A percentile compares a stretch with the other conserved stretches of the same genome.
phyloP scores from a whole-genome alignment of 37 sponge, comb jelly and placozoan genomes.

The Dysidea cf. avara region DNA sequence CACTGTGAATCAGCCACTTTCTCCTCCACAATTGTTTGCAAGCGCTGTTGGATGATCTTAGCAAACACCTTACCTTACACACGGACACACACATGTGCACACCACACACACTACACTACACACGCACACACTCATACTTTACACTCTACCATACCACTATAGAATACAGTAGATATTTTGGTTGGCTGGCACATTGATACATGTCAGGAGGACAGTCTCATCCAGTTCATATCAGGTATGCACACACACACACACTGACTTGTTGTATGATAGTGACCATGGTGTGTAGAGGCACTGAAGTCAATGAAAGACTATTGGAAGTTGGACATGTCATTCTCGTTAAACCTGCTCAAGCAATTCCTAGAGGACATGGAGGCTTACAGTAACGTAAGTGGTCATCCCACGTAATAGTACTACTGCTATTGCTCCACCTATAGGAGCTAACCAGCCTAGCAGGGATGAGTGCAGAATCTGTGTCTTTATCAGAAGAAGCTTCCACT shows the following conservation, averaged over 20 bases:
- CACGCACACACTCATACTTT: too few relatives aligned
- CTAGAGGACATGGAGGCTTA: conserved; percentile 90
- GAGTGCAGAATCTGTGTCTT: conserved; percentile 21
- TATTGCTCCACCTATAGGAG: conserved; percentile 25
- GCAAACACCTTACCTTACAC: too few relatives aligned
- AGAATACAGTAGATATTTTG: conserved; percentile 83
- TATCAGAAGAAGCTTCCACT: conserved; percentile 51
- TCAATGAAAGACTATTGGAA: conserved; percentile 67
- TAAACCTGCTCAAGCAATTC: conserved; percentile 83
- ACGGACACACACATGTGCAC: too few relatives aligned
- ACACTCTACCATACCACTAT: too few relatives aligned
- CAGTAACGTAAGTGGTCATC: conserved; percentile 45
- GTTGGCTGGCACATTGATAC: conserved; percentile 96
- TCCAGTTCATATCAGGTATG: conserved; percentile 55
- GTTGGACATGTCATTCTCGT: conserved; percentile 65
- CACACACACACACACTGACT: conserved; percentile 13
- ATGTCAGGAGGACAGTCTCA: conserved; percentile 55
- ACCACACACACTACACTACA: too few relatives aligned
- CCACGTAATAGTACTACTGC: background rate
- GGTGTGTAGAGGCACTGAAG: conserved; percentile 36
- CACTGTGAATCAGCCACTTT: too few relatives aligned
- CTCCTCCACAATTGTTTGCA: too few relatives aligned
- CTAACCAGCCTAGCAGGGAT: conserved; percentile 22
- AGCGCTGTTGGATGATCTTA: too few relatives aligned
- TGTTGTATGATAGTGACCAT: too few relatives aligned